Percentiles rank a stretch among this genome's conserved stretches.
Evolutionary conservation across 2,797 vertebrate species (phyloP).

Genomic region (Alfaro cultratus): DNA sequence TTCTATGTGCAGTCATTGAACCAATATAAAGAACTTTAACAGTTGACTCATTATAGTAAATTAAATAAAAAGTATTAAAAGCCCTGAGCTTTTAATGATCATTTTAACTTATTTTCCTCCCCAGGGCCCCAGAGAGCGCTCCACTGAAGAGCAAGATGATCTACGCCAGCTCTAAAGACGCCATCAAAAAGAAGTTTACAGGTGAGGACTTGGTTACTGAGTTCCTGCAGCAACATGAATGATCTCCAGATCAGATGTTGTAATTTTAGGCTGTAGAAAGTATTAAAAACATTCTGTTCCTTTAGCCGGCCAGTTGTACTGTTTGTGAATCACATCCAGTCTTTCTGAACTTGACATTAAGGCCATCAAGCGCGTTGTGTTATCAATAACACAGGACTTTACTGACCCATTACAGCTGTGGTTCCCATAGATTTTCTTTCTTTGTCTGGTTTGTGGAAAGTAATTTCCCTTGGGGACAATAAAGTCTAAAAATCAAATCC

Average conservation of each 20-base stretch:
- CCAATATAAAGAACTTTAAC: neutral
- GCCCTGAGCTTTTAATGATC: too few relatives aligned
- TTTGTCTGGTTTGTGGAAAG: too few relatives aligned
- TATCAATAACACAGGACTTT: too few relatives aligned
- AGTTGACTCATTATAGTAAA: neutral
- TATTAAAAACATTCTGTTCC: neutral
- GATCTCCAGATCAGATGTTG: too few relatives aligned
- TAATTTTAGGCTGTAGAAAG: neutral
- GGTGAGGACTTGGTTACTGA: conserved; percentile 68
- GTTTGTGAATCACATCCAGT: neutral
- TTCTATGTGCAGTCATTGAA: neutral
- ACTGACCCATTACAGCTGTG: too few relatives aligned
- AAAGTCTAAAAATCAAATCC: too few relatives aligned
- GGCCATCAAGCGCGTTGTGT: too few relatives aligned
- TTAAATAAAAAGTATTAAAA: neutral
- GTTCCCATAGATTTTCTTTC: too few relatives aligned
- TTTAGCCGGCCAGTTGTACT: neutral
- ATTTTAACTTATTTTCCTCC: neutral
- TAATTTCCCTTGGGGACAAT: too few relatives aligned
- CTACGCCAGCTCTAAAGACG: conserved; percentile 91
- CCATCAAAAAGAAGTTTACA: conserved; percentile 89
- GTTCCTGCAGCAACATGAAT: neutral
- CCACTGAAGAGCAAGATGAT: conserved; percentile 93
- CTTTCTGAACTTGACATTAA: too few relatives aligned
- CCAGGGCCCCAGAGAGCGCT: conserved; percentile 85